Percentiles rank a stretch among this genome's conserved stretches.
Conservation (phyloP, 2,113 vertebrate genomes). For the Mirza zaza region DNA sequence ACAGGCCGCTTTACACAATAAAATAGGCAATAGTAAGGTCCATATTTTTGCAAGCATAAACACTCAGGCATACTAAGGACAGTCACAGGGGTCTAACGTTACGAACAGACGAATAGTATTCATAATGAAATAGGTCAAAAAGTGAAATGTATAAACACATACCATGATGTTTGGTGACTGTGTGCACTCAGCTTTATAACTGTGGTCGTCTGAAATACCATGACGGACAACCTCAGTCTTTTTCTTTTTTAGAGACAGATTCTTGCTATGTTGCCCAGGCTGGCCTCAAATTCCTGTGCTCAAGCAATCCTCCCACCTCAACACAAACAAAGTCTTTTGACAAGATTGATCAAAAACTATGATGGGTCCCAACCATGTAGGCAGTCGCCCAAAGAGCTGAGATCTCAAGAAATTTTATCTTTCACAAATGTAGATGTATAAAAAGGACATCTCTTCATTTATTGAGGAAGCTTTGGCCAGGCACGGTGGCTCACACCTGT, state of each 20-base stretch:
- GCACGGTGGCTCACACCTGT: too few species aligned
- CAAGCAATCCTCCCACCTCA: neutral
- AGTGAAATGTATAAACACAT: neutral
- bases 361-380: neutral
- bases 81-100: fast-evolving
- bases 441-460: neutral
- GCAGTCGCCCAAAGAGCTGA: neutral
- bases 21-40: neutral
- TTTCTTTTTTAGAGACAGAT: neutral
- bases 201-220: neutral
- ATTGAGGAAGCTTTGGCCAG: too few species aligned
- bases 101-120: neutral
- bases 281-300: neutral
- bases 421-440: neutral
- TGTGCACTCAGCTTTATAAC: neutral
- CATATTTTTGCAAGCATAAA: neutral
- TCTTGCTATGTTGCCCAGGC: neutral
- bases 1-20: neutral
- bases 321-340: neutral
- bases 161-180: neutral
- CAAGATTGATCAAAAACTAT: neutral
- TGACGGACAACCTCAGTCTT: neutral
- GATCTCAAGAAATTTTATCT: neutral
- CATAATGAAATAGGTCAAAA: neutral
- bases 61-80: neutral